Base-by-base conservation (phyloP, 2,113 vertebrate species). In the Charina bottae region DNA sequence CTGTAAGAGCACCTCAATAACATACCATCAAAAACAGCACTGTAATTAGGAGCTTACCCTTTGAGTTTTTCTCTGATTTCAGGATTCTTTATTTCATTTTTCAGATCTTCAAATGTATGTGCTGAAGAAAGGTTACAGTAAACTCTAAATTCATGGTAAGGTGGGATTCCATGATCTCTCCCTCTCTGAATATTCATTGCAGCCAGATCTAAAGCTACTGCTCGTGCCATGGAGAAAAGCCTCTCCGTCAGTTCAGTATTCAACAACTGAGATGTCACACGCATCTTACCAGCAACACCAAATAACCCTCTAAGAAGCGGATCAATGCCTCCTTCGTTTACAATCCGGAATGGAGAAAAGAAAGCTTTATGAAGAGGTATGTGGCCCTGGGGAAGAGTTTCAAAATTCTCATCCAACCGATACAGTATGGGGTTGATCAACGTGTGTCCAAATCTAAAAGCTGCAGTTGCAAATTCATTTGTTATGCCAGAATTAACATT, bases 101-200 rank as follows among this genome's bases (percentile, higher is more conserved):
- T 98, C 95, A 99, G 95, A 95, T 99, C 99, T 33, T 99, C 98
- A 90, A 99, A 99, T 0, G 97, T 98, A 91, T 98, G 98, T 13
- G 98, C 98, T 0, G 98, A 98, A 2, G 98, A 98, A 93, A 99
- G 97, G 97, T 99, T 99, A 94, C 99, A 99, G 97, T 98, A 99
- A 91, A 99, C 98, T 92, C 99, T 97, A 97, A 98, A 99, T 96
- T 99, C 99, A 37, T 99, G 99, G 95, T 99, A 99, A 0, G 99
- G 98, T 0, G 99, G 99, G 93, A 99, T 99, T 68, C 99, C 99
- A 9, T 99, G 99, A 96, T 99, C 99, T 87, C 99, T 97, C 92
- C 99, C 99, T 62, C 99, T 98, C 96, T 99, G 99, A 95, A 99
- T 98, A 94, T 99, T 99, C 98, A 99, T 99, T 94, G 99, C 98